Evolutionary conservation across 37 sponge, comb jelly and placozoan genomes (phyloP), one percentile per base, ranked within the genome.

Genomic region (Ianthella basta): DNA sequence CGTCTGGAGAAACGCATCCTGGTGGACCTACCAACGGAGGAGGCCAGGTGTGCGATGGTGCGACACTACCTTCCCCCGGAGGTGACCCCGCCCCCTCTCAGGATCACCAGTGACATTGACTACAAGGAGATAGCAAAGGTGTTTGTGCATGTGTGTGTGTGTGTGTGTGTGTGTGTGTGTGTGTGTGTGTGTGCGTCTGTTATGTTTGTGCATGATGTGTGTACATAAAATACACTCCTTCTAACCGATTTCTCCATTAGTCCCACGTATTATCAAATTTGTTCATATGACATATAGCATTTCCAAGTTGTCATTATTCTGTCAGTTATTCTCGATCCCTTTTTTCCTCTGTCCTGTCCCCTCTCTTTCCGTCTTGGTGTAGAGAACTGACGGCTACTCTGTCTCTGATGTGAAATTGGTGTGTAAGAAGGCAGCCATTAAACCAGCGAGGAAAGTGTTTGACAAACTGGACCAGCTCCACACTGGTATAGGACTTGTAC

Each of bases 341-440:
- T 77, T 4, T 36, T 50, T 59, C 13, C 14, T 56, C 23, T 56
- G 29, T 37, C 15, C n/a, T n/a, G n/a, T n/a, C n/a, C n/a, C n/a
- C n/a, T 66, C 25, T 29, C 50, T 8, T 44, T 8, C 50, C 8
- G 6, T 44, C 50, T 44, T 44, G 50, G 50, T 57, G 4, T 61
- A 96, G 92, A 37, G 88, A 16, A 99, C 97, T 15, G 97, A 93
- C 24, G 97, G 97, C n/a, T 99, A 99, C 86, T 96, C 99, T 64
- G 99, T 97, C 0, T 99, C 99, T 4, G 99, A 99, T 80, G 91
- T 99, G 13, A 86, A 88, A 66, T 79, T 96, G 72, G 91, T 96
- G 25, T 97, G 99, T 79, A 99, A 99, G 72, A 97, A 99, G 77
- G 97, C 99, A 30, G 96, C 94, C 75, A 99, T 99, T 97, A 80